These are phyloP conservation scores for Danio choprae DNA, from an alignment of 2,797 vertebrate genomes.

Conservation along the genomic window DNA sequence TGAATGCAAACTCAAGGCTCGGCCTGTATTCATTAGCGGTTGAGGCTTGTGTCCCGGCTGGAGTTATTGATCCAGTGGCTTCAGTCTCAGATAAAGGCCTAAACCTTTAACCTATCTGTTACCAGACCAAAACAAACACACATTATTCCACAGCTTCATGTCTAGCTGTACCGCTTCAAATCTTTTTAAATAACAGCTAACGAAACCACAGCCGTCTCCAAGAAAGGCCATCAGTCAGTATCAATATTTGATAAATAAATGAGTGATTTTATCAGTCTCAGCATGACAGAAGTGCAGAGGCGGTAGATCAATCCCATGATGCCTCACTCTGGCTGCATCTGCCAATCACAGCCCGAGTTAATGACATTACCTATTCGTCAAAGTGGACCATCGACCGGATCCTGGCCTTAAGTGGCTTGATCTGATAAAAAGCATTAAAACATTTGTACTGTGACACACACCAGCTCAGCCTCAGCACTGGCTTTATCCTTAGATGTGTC, in stretches of 20 bases:
- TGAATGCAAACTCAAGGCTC: constrained; percentile 22
- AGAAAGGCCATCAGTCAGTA: constrained; percentile 74
- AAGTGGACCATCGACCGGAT: constrained; percentile 77
- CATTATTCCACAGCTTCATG: background rate
- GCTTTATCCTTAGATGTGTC: background rate
- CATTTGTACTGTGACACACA: constrained; percentile 81
- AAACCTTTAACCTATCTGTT: constrained; percentile 42
- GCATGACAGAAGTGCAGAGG: constrained; percentile 67
- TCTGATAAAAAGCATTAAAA: constrained; percentile 82
- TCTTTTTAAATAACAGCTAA: constrained; percentile 16
- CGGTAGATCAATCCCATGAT: constrained; percentile 73
- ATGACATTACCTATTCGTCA: constrained; percentile 78
- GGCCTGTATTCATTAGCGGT: constrained; percentile 59
- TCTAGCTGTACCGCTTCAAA: background rate
- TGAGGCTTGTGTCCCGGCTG: constrained; percentile 54
- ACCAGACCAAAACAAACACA: constrained; percentile 5
- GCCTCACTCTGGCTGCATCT: constrained; percentile 65
- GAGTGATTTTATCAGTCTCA: constrained; percentile 69
- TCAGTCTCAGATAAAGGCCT: constrained; percentile 52
- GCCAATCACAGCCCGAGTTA: constrained; percentile 74
- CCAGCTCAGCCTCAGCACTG: constrained; percentile 63
- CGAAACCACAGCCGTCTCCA: constrained; percentile 50
- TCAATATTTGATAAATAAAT: constrained; percentile 85
- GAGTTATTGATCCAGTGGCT: constrained; percentile 57
- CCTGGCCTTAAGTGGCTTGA: constrained; percentile 76